Evolutionary conservation across 2,797 vertebrate genomes (phyloP), one percentile per base, ranked within the genome.

Genomic region (Silurus lanzhouensis): DNA sequence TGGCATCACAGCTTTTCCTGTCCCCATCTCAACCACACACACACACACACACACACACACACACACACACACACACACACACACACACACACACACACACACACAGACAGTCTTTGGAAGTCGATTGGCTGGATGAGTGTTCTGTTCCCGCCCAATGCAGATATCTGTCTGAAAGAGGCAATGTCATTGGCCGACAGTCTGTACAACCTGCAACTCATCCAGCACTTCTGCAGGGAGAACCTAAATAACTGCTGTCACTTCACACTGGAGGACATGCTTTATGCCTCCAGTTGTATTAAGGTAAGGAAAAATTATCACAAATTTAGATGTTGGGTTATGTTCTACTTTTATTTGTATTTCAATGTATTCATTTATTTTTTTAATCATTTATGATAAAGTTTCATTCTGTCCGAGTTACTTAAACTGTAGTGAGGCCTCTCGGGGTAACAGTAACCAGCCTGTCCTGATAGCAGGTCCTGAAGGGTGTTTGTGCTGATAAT

Each of bases 111-210:
- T 68, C 38, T 14, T 15, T 82, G n/a, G 71, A 22, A 52, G 66
- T 80, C 75, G 19, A 79, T 79, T 86, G 81, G 81, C 52, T 67
- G 52, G 22, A 57, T 44, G 5, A 60, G 17, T 38, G 25, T 17
- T 78, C 20, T 84, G 66, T 86, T 87, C 27, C 84, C 82, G 31
- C 85, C 82, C 67, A 27, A 13, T 88, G 85, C 94, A 99, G 98
- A 99, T 94, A 96, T 99, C 91, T 99, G 98, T 93, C 94, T 99
- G 89, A 99, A 99, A 92, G 98, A 98, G 92, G 96, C 96, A 2
- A 98, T 99, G 97, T 99, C 98, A 81, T 92, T 99, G 95, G 98
- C 97, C 13, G 98, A 99, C 93, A 98, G 97, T 91, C 93, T 99
- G 78, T 99, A 98, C 93, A 99, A 99, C 91, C 96, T 99, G 13